These are phyloP conservation scores for Macaria liturata DNA, from an alignment of 2,888 invertebrate species.

Conservation along the genomic window DNA sequence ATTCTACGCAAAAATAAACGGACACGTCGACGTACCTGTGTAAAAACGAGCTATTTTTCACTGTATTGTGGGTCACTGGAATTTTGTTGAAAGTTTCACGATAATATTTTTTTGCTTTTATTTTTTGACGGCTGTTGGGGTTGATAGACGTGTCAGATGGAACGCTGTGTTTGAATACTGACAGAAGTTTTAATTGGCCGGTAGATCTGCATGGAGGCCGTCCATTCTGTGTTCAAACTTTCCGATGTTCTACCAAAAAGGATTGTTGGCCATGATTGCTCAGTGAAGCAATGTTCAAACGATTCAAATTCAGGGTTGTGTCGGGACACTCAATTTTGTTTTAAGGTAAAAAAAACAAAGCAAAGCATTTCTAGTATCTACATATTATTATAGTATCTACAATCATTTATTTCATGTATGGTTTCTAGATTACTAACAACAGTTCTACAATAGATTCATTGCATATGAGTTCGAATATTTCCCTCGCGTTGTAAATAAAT, in stretches of 20 bases:
- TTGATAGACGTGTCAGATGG: constrained; percentile 44
- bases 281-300: no score
- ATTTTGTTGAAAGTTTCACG: constrained; percentile 41
- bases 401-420: no score
- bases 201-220: constrained; percentile 22
- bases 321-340: no score
- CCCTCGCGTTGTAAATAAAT: no score
- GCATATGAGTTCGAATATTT: no score
- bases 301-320: no score
- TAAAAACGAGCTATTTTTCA: constrained; percentile 25
- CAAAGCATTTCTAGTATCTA: no score
- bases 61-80: constrained; percentile 36
- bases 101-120: constrained; percentile 24
- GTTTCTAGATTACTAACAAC: no score
- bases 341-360: no score
- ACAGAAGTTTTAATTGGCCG: constrained; percentile 31
- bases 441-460: no score
- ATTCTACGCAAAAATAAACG: constrained; percentile 10
- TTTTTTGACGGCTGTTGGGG: constrained; percentile 29
- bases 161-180: constrained; percentile 41
- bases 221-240: constrained; percentile 9
- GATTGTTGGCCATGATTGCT: background rate
- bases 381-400: no score
- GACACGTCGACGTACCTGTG: constrained; percentile 34
- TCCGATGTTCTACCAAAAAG: constrained; percentile 1